Conservation (phyloP, 2,888 invertebrate genomes). For the Cetonia aurata region DNA sequence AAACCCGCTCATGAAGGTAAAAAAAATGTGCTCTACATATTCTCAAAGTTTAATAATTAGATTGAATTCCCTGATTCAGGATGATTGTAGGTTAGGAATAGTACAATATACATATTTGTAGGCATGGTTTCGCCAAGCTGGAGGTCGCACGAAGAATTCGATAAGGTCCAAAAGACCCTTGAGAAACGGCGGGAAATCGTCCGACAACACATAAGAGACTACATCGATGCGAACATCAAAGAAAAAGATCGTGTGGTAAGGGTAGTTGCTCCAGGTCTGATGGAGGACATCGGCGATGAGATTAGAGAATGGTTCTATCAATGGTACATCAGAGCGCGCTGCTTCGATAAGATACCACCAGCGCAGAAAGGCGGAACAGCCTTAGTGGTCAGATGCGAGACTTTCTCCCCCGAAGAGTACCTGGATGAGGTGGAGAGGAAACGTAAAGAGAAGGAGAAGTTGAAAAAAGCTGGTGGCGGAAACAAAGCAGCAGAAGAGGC, state of each 20-base stretch:
- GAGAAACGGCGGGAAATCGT: conserved; percentile 67
- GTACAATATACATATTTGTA: too few species aligned
- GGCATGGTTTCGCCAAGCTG: conserved; percentile 72
- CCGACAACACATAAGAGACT: conserved; percentile 67
- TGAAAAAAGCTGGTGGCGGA: conserved; percentile 49
- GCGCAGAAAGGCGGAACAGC: conserved; percentile 78
- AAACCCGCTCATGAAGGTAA: too few species aligned
- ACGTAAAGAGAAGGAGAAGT: conserved; percentile 57
- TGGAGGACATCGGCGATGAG: conserved; percentile 83
- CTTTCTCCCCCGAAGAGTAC: conserved; percentile 73
- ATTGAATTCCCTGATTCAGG: too few species aligned
- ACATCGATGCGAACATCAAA: conserved; percentile 66
- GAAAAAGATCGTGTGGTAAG: conserved; percentile 69
- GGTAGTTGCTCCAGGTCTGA: conserved; percentile 71
- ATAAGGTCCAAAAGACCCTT: conserved; percentile 67
- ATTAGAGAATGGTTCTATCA: conserved; percentile 80
- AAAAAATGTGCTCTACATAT: too few species aligned
- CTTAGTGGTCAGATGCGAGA: conserved; percentile 72
- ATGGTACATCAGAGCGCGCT: conserved; percentile 72
- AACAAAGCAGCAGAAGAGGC: conserved; percentile 51
- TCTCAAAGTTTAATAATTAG: too few species aligned
- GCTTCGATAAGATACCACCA: conserved; percentile 81
- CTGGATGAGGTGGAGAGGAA: conserved; percentile 63
- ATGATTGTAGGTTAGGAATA: too few species aligned
- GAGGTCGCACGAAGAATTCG: conserved; percentile 66